Conservation (phyloP, 2,113 vertebrate genomes). For the Thymallus thymallus region DNA sequence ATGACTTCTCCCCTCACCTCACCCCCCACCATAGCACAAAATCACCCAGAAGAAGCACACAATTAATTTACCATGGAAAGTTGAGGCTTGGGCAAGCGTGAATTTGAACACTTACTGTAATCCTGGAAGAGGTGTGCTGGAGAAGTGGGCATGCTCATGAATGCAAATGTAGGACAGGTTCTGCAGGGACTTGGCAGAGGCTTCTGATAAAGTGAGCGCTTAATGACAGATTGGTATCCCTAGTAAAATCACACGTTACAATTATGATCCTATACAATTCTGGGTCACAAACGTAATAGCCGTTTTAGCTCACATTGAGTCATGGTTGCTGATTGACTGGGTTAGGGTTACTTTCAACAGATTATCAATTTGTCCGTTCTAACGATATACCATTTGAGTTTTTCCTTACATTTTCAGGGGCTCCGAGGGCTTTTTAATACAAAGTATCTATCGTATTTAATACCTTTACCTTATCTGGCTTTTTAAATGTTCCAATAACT, state of each 20-base stretch:
- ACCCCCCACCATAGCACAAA: neutral
- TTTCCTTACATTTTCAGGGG: neutral
- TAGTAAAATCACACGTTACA: neutral
- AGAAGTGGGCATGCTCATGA: neutral
- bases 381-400: neutral
- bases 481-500: too few relatives aligned
- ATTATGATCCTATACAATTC: neutral
- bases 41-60: constrained; percentile 1
- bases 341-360: neutral
- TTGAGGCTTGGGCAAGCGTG: constrained; percentile 16
- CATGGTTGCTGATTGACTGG: neutral
- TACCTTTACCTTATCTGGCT: neutral
- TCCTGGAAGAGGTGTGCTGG: constrained; percentile 6
- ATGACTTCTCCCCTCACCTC: neutral
- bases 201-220: neutral
- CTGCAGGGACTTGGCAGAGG: neutral
- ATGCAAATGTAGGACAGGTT: constrained; percentile 14
- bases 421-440: neutral
- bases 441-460: neutral
- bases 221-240: constrained; percentile 5
- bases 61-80: constrained; percentile 26
- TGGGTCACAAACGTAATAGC: constrained; percentile 3
- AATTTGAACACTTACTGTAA: constrained; percentile 16
- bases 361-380: neutral
- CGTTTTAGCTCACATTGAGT: neutral